Evolutionary conservation across 2,888 invertebrate genomes (phyloP).

Genomic region (Hedya salicella): DNA sequence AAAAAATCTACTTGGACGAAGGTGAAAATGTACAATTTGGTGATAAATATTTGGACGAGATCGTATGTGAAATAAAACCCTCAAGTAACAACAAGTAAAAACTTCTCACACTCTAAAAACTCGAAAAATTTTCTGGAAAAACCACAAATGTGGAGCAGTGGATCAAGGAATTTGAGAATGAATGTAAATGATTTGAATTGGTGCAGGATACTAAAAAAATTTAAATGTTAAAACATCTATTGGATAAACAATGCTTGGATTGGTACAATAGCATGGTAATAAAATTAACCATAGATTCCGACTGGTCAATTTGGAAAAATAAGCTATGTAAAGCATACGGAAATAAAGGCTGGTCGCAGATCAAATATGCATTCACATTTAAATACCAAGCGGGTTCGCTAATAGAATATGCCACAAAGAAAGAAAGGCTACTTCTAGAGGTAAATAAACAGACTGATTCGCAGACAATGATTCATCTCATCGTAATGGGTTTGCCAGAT

Average conservation of each 20-base stretch:
- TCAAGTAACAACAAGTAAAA: neutral
- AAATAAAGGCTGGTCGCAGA: no score
- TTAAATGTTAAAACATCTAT: no score
- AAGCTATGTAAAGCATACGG: slow-evolving; percentile 40
- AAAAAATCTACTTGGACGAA: slow-evolving; percentile 12
- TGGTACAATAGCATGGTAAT: slow-evolving; percentile 43
- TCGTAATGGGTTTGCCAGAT: no score
- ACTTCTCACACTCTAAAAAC: no score
- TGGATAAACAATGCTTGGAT: slow-evolving; percentile 37
- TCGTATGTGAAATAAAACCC: neutral
- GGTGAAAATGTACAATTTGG: slow-evolving; percentile 15
- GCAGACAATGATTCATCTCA: slow-evolving; percentile 42
- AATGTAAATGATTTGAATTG: slow-evolving; percentile 41
- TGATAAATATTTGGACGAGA: slow-evolving; percentile 1
- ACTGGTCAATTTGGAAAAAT: no score
- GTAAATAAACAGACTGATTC: slow-evolving; percentile 41
- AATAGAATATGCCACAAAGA: slow-evolving; percentile 42
- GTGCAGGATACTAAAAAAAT: slow-evolving; percentile 31
- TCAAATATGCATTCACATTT: slow-evolving; percentile 44
- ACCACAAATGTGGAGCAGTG: neutral
- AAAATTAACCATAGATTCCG: slow-evolving; percentile 37
- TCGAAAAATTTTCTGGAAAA: no score
- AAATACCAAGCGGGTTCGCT: slow-evolving; percentile 38
- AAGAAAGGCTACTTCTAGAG: no score
- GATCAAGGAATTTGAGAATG: slow-evolving; percentile 39